phyloP scores from a whole-genome alignment of 2,888 invertebrate genomes.

The Ganaspis brasiliensis region DNA sequence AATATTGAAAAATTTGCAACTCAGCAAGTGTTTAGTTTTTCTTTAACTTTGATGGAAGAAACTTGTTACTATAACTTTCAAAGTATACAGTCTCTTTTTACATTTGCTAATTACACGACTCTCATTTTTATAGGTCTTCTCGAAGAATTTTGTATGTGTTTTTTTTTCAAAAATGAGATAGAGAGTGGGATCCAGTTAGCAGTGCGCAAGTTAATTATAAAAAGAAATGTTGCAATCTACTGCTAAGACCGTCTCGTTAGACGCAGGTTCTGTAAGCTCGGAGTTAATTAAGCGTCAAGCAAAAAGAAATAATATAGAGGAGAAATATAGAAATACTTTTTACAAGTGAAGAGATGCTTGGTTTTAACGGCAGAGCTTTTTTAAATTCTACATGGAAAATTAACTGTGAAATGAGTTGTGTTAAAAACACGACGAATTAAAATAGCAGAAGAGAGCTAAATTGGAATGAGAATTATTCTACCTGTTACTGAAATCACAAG shows the following conservation, averaged over 20 bases:
- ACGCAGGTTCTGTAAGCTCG: conserved; percentile 6
- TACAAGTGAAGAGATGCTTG: neutral
- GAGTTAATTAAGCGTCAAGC: conserved; percentile 40
- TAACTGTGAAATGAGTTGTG: neutral
- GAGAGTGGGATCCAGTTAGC: conserved; percentile 20
- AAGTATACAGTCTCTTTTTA: neutral
- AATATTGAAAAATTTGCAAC: neutral
- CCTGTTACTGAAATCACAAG: too few relatives aligned
- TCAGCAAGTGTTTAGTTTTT: neutral
- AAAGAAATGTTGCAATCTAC: conserved; percentile 35
- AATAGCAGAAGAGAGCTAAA: too few relatives aligned
- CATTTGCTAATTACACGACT: conserved; percentile 24
- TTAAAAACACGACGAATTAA: too few relatives aligned
- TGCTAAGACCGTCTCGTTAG: conserved; percentile 36
- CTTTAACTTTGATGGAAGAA: neutral
- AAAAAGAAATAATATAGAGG: conserved; percentile 2
- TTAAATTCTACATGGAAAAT: neutral
- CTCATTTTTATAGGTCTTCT: conserved; percentile 20
- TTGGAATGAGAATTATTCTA: too few relatives aligned
- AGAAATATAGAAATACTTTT: conserved; percentile 18
- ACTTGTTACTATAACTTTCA: neutral
- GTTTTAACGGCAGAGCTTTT: neutral
- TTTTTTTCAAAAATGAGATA: conserved; percentile 26
- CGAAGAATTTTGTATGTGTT: conserved; percentile 27
- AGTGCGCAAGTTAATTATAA: conserved; percentile 29